Evolutionary conservation across 1,140 invertebrate genomes (phyloP).

Genomic region (Bombus breviceps): DNA sequence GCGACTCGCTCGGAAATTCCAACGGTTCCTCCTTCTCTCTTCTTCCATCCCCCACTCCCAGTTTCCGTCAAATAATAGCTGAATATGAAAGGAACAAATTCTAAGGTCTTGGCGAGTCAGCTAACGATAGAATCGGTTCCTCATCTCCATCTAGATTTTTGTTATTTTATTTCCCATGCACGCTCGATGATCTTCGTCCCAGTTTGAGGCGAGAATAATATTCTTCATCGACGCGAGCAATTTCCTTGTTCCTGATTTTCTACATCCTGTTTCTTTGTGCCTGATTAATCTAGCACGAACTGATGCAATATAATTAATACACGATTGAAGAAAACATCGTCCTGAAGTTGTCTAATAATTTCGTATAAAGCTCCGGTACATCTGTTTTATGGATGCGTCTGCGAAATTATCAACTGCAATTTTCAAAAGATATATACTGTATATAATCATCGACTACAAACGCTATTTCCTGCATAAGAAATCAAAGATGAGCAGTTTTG

Average conservation of each 20-base stretch:
- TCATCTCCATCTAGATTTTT: background rate
- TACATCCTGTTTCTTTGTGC: background rate
- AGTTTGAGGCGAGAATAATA: background rate
- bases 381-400: background rate
- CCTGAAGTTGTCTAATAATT: background rate
- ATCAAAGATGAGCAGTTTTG: background rate
- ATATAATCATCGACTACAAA: background rate
- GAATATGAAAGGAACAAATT: constrained; percentile 35
- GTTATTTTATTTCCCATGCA: constrained; percentile 3
- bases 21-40: background rate
- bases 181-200: background rate
- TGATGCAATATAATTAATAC: background rate
- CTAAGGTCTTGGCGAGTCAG: background rate
- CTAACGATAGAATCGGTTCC: constrained; percentile 7
- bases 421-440: background rate
- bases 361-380: background rate
- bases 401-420: background rate
- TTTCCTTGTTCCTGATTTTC: background rate
- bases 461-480: background rate
- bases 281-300: background rate
- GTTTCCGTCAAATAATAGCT: constrained; percentile 33
- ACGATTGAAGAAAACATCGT: too few species aligned
- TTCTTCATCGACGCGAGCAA: background rate
- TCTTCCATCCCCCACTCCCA: background rate
- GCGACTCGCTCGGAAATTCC: constrained; percentile 26